A percentile compares a stretch with the other conserved stretches of the same genome.
These are phyloP conservation scores for Halcyon smyrnensis DNA, from an alignment of 2,797 vertebrate genomes.

Conservation along the genomic window DNA sequence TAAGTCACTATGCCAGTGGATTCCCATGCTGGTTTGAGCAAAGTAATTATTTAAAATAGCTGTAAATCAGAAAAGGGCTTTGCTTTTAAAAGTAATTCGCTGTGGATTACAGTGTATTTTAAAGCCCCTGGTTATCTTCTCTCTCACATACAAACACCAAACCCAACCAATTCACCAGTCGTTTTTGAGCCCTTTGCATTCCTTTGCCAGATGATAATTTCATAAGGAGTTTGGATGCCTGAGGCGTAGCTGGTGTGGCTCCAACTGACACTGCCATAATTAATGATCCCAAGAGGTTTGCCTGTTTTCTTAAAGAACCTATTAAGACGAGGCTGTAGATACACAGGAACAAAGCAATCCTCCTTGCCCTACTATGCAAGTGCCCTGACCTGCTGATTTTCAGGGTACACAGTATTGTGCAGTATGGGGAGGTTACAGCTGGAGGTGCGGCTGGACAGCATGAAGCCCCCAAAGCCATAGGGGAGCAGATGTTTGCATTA, in stretches of 20 bases:
- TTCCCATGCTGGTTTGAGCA: constrained; percentile 57
- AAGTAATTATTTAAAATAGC: constrained; percentile 75
- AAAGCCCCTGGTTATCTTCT: constrained; percentile 38
- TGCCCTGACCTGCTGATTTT: background rate
- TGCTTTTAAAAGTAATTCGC: background rate
- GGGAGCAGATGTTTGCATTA: background rate
- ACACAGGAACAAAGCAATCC: background rate
- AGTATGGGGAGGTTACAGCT: background rate
- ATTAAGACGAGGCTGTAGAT: background rate
- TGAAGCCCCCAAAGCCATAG: background rate
- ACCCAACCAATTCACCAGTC: background rate
- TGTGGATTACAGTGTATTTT: too few species aligned
- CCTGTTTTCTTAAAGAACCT: background rate
- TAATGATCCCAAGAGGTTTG: background rate
- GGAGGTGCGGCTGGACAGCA: background rate
- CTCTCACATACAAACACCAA: background rate
- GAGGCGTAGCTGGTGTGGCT: background rate
- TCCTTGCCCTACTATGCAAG: background rate
- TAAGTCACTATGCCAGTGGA: constrained; percentile 48
- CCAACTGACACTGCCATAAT: background rate
- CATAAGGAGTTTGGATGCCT: background rate
- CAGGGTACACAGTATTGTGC: background rate
- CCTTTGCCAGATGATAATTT: constrained; percentile 27
- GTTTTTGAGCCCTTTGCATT: background rate
- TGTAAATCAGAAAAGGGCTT: constrained; percentile 58